phyloP scores from a whole-genome alignment of 30 jellyfish, hydroid and myxozoan species.

The Clytia hemisphaerica region DNA sequence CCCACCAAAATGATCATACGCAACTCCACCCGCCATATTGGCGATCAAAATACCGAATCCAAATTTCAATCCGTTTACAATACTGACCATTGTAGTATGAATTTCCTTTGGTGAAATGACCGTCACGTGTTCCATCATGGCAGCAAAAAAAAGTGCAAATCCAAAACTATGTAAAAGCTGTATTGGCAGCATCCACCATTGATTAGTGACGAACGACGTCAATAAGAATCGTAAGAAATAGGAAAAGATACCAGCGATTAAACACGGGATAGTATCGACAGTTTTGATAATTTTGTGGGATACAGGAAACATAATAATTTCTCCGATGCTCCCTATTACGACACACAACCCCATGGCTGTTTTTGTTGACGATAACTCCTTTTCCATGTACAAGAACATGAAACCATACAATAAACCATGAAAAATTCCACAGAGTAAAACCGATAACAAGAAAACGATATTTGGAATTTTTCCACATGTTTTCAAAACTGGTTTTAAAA shows the following conservation, averaged over 20 bases:
- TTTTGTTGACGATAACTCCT: slow-evolving; percentile 13
- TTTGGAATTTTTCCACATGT: slow-evolving; percentile 38
- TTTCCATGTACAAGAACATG: slow-evolving; percentile 42
- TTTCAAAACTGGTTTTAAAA: slow-evolving; percentile 5
- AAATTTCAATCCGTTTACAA: slow-evolving; percentile 44
- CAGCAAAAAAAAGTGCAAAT: slow-evolving; percentile 74
- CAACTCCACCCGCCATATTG: slow-evolving; percentile 40
- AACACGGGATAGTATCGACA: slow-evolving; percentile 39
- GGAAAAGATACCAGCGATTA: slow-evolving; percentile 26
- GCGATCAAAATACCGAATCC: slow-evolving; percentile 50
- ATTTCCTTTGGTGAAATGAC: slow-evolving; percentile 37
- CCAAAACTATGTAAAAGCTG: slow-evolving; percentile 61
- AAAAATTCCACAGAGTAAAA: slow-evolving; percentile 52
- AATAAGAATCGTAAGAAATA: slow-evolving; percentile 42
- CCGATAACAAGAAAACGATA: slow-evolving; percentile 42
- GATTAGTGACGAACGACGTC: slow-evolving; percentile 41
- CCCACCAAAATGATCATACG: slow-evolving; percentile 58
- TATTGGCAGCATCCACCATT: slow-evolving; percentile 51
- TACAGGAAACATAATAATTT: slow-evolving; percentile 56
- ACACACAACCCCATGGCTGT: slow-evolving; percentile 57
- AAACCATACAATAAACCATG: slow-evolving; percentile 56
- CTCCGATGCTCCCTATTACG: slow-evolving; percentile 60
- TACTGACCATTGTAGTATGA: slow-evolving; percentile 49
- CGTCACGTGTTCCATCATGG: slow-evolving; percentile 43
- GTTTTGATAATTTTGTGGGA: slow-evolving; percentile 27